These are phyloP conservation scores for Saccostrea cuccullata DNA, from an alignment of 1,140 invertebrate genomes.

Conservation along the genomic window DNA sequence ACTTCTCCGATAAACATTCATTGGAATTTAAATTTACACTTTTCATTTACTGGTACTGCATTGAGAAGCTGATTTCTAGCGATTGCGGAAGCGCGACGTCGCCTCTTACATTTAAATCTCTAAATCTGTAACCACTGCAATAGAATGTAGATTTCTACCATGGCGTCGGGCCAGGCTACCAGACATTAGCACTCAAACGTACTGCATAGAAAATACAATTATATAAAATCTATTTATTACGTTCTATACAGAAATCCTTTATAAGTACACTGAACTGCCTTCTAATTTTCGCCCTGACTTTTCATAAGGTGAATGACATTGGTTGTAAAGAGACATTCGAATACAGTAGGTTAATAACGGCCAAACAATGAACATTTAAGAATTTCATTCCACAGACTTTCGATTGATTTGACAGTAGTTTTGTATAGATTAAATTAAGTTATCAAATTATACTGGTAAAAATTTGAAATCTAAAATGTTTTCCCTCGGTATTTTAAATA, in stretches of 20 bases:
- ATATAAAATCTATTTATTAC: not conserved
- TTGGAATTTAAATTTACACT: not conserved
- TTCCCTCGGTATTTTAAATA: no score
- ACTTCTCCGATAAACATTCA: constrained; percentile 5
- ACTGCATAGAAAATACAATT: not conserved
- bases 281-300: no score
- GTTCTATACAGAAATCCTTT: not conserved
- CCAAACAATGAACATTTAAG: no score
- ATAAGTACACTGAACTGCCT: no score
- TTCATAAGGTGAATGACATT: no score
- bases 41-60: not conserved
- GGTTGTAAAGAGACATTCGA: no score
- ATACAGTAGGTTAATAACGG: no score
- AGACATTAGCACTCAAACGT: not conserved
- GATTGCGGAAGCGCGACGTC: not conserved
- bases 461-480: no score
- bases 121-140: not conserved
- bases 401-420: no score
- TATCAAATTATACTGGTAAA: no score
- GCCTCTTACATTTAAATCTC: not conserved
- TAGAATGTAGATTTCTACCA: not conserved
- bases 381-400: no score
- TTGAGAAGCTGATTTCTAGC: not conserved
- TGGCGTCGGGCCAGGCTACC: not conserved
- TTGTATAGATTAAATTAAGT: no score